Conservation (phyloP, 2,888 invertebrate species). For the Eupithecia exiguata region DNA sequence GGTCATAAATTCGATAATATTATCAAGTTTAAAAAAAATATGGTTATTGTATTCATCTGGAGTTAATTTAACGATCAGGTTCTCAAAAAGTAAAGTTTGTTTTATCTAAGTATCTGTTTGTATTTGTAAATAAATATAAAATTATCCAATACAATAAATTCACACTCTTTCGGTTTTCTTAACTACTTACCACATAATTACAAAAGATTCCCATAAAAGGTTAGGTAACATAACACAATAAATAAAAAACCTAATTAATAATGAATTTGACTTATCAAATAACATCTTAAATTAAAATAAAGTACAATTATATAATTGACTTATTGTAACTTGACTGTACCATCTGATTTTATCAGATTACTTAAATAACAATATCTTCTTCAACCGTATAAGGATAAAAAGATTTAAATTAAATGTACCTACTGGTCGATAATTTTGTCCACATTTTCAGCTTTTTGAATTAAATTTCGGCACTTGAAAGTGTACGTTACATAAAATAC, state of each 20-base stretch:
- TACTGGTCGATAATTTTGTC: not conserved
- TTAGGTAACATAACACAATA: not conserved
- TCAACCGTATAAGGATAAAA: not conserved
- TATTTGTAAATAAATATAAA: slow-evolving; percentile 1
- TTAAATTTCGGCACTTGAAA: not conserved
- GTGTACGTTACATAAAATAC: not conserved
- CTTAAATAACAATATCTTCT: not conserved
- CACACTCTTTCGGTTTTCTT: not conserved
- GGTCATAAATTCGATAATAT: no score
- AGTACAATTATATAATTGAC: not conserved
- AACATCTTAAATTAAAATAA: not conserved
- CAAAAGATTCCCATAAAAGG: not conserved
- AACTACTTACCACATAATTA: not conserved
- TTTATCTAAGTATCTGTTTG: not conserved
- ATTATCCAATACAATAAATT: not conserved
- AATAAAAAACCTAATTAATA: not conserved
- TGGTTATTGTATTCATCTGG: no score
- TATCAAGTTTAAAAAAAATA: no score
- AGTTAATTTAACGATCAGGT: not conserved
- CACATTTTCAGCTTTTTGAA: not conserved
- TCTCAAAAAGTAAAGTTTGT: not conserved
- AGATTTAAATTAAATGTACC: not conserved
- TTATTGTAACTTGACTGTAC: not conserved
- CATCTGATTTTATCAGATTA: not conserved
- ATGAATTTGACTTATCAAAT: not conserved